Percentiles rank a stretch among this genome's conserved stretches.
Conservation (phyloP, 2,113 vertebrate genomes). For the Pseudopipra pipra region DNA sequence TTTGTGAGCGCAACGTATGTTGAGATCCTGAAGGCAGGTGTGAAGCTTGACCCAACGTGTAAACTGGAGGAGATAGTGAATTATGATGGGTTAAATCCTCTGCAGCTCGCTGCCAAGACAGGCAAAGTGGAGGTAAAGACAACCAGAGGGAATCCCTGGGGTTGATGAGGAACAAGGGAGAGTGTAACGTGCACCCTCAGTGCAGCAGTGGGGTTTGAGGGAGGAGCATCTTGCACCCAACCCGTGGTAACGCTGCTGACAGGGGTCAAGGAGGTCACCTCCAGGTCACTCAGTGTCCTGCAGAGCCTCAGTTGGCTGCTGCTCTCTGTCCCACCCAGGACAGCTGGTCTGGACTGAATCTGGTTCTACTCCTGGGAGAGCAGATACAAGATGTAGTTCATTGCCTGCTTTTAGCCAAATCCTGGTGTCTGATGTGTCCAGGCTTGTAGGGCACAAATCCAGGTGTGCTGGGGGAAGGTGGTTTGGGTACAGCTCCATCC, state of each 20-base stretch:
- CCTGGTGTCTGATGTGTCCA: not conserved
- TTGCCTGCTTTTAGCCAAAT: not conserved
- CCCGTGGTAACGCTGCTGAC: rapidly evolving
- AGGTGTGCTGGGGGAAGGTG: not conserved
- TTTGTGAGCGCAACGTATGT: slow-evolving; percentile 85
- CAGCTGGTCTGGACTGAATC: not conserved
- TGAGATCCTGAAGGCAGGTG: slow-evolving; percentile 76
- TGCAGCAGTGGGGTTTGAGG: not conserved
- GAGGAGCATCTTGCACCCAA: not conserved
- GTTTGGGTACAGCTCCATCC: not conserved
- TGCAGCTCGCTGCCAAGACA: slow-evolving; percentile 90
- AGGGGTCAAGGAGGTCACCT: not conserved
- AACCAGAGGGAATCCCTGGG: not conserved
- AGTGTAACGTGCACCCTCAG: not conserved
- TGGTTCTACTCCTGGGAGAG: not conserved
- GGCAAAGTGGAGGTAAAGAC: slow-evolving; percentile 85
- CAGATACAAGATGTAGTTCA: not conserved
- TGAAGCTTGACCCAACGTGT: slow-evolving; percentile 64
- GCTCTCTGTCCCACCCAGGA: not conserved
- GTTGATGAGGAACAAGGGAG: not conserved
- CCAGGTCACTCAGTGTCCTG: not conserved
- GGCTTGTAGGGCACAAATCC: not conserved
- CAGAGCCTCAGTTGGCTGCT: not conserved
- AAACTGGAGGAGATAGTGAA: slow-evolving; percentile 86
- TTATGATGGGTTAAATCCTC: slow-evolving; percentile 79